phyloP scores from a whole-genome alignment of 2,888 invertebrate species.

The Bhutanitis thaidina region DNA sequence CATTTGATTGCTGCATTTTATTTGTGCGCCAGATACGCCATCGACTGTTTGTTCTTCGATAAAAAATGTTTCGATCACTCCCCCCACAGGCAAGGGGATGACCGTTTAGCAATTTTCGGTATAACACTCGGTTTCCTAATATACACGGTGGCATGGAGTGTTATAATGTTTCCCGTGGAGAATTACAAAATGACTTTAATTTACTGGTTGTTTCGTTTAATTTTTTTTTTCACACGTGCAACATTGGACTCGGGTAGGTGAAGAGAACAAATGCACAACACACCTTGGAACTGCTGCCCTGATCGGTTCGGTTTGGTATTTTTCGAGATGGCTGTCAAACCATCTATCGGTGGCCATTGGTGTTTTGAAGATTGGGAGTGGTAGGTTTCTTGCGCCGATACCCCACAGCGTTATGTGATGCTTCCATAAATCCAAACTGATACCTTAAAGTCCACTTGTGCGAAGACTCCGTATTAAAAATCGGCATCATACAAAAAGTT shows the following conservation, averaged over 20 bases:
- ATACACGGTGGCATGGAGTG: conserved; percentile 15
- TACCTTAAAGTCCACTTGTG: too few species aligned
- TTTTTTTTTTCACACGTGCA: not conserved
- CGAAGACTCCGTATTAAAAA: too few species aligned
- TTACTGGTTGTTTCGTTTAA: not conserved
- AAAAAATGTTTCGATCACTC: conserved; percentile 18
- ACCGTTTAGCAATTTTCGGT: not conserved
- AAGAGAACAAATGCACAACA: too few species aligned
- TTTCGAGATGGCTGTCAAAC: too few species aligned
- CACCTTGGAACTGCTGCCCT: too few species aligned
- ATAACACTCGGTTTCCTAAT: conserved; percentile 1
- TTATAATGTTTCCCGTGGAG: conserved; percentile 21
- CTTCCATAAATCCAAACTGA: too few species aligned
- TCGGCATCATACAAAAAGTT: too few species aligned
- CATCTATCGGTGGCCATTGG: too few species aligned
- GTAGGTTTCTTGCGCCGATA: too few species aligned
- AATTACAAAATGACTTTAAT: conserved; percentile 19
- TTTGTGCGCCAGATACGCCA: conserved; percentile 6
- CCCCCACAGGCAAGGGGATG: not conserved
- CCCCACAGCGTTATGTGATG: too few species aligned
- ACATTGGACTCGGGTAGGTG: not conserved
- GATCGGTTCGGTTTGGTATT: too few species aligned
- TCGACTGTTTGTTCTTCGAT: conserved; percentile 14
- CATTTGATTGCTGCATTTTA: conserved; percentile 15
- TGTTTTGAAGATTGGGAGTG: too few species aligned